Base-by-base conservation (phyloP, 1,140 invertebrate genomes). In the Hirudo medicinalis region DNA sequence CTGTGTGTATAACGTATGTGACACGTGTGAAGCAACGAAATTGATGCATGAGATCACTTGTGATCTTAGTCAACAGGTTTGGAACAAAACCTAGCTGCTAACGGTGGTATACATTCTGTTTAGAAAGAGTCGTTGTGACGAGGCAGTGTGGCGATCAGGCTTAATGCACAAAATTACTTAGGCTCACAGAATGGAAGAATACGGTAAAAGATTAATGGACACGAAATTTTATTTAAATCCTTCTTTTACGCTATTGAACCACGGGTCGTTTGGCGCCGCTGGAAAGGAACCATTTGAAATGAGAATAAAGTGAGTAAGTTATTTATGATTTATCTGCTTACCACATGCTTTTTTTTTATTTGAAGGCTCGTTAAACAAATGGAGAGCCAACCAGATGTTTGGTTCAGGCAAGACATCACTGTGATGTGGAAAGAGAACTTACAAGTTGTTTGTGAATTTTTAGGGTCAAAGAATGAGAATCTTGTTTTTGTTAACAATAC, bases 401-500 rank as follows among this genome's bases (percentile, higher is more conserved):
- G 36, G 36, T 70, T 70, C 53, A 36, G 69, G 29, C 69, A 53
- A 17, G 53, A 70, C 20, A 25, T 53, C 11, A 19, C 20, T 6
- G 4, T 1, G 0, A 70, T 54, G n/a, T 70, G 69, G 69, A 70
- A 53, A 9, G 69, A 70, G n/a, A 53, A 43, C 43, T 49, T 70
- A 25, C 11, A 54, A 2, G 19, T 49, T 8, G 69, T 70, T 13
- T 36, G 36, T 25, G 69, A 70, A 4, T 70, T 70, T 53, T 25
- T 70, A 11, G 43, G 53, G 1, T 70, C 69, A 49, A 54, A 53
- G 69, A 20, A 36, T 20, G 32, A 36, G 11, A 71, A 71, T 27
- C 25, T 71, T 19, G 70, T 71, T 5, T 71, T 71, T 54, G 70
- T 71, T 0, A 19, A 27, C 8, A 71, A 60, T 43, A 63, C 70